Conservation (phyloP, 2,888 invertebrate genomes). For the Diaphora mendica region DNA sequence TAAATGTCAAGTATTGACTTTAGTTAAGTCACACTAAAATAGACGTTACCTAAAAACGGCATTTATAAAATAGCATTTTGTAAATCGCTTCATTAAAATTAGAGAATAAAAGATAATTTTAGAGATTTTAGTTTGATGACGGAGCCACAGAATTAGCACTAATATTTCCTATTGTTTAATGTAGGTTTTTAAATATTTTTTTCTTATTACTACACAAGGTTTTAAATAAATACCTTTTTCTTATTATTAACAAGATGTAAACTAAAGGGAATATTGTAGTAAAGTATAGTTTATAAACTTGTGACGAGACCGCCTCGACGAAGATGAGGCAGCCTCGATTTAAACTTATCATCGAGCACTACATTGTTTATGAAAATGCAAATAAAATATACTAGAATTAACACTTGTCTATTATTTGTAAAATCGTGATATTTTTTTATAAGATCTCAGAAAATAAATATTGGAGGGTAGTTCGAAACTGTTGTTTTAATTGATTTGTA, state of each 20-base stretch:
- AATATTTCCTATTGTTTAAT: not conserved
- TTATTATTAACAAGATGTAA: not conserved
- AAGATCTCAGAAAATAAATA: conserved; percentile 53
- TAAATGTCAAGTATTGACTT: too few relatives aligned
- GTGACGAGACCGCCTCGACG: not conserved
- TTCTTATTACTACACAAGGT: not conserved
- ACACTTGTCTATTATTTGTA: conserved; percentile 46
- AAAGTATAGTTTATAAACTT: not conserved
- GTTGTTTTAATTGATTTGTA: conserved; percentile 48
- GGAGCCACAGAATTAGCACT: not conserved
- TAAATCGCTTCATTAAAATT: too few relatives aligned
- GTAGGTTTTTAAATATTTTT: not conserved
- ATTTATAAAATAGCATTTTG: too few relatives aligned
- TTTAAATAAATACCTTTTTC: not conserved
- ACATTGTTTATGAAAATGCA: conserved; percentile 35
- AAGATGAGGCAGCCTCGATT: conserved; percentile 9
- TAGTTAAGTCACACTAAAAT: too few relatives aligned
- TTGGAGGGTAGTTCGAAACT: conserved; percentile 28
- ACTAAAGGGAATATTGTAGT: too few relatives aligned
- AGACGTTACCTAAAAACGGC: too few relatives aligned
- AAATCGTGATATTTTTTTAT: conserved; percentile 41
- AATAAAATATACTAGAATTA: conserved; percentile 43
- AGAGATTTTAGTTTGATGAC: too few relatives aligned
- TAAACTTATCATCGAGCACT: conserved; percentile 3
- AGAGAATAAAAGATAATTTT: too few relatives aligned